Evolutionary conservation across 53 echinoderm and acorn worm genomes (phyloP).

Genomic region (Actinopyga echinites): DNA sequence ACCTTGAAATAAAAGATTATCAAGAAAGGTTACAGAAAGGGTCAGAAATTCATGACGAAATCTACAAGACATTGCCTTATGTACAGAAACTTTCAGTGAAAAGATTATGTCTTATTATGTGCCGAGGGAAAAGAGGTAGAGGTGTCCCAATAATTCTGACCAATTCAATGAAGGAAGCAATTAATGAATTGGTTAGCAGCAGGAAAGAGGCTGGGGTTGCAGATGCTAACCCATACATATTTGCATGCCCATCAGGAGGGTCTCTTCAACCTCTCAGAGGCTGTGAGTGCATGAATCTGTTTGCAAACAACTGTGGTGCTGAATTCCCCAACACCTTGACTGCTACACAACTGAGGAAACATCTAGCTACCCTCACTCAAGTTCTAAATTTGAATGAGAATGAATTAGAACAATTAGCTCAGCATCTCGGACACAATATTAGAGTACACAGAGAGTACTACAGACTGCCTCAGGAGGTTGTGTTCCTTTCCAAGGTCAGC

Average conservation of each 20-base stretch:
- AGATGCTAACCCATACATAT: constrained; percentile 26
- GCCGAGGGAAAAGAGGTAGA: constrained; percentile 46
- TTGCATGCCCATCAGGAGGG: constrained; percentile 21
- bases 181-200: not conserved
- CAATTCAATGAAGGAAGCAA: constrained; percentile 15
- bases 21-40: constrained; percentile 20
- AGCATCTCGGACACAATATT: constrained; percentile 31
- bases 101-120: constrained; percentile 1
- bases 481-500: constrained; percentile 7
- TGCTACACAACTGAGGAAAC: constrained; percentile 24
- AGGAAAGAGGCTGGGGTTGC: constrained; percentile 16
- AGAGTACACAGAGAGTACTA: constrained; percentile 33
- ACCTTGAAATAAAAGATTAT: constrained; percentile 40
- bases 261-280: constrained; percentile 2
- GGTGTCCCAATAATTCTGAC: constrained; percentile 32
- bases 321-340: constrained; percentile 7
- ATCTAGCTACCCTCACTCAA: constrained; percentile 27
- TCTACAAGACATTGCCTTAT: constrained; percentile 20
- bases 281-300: constrained; percentile 12
- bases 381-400: constrained; percentile 12
- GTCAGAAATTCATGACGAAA: constrained; percentile 32
- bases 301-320: constrained; percentile 20
- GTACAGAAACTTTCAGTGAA: constrained; percentile 31
- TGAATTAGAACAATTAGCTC: constrained; percentile 30
- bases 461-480: not conserved